These are phyloP conservation scores for Novumbra hubbsi DNA, from an alignment of 2,797 vertebrate species.

Conservation along the genomic window DNA sequence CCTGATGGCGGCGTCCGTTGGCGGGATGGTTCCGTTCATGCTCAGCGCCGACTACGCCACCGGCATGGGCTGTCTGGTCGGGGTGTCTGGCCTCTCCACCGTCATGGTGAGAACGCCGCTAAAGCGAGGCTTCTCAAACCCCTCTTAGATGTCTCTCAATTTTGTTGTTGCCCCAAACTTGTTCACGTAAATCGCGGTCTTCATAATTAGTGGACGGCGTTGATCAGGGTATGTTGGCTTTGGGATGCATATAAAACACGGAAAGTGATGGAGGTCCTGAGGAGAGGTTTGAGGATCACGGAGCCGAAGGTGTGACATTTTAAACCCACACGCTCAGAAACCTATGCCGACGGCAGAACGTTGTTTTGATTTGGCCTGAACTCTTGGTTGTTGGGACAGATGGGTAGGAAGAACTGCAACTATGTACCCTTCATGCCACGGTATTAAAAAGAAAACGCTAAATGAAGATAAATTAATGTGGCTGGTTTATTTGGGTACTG, in stretches of 20 bases:
- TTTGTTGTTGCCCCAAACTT: no score
- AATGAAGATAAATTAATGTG: no score
- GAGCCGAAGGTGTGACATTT: neutral
- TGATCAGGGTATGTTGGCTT: no score
- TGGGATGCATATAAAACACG: no score
- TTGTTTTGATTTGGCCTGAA: neutral
- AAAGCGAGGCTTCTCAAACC: neutral
- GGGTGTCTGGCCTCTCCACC: conserved; percentile 75
- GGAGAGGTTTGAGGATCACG: no score
- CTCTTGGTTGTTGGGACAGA: neutral
- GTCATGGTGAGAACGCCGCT: conserved; percentile 61
- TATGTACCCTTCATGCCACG: no score
- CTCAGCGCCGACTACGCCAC: conserved; percentile 67
- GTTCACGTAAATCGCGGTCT: no score
- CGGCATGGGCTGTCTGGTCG: conserved; percentile 69
- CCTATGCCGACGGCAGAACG: neutral
- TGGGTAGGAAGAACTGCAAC: neutral
- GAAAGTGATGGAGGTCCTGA: no score
- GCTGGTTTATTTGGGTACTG: no score
- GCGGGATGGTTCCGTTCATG: conserved; percentile 70
- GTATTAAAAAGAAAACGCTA: no score
- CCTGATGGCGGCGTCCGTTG: conserved; percentile 70
- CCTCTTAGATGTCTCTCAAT: no score
- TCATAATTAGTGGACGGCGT: no score
- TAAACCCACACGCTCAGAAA: neutral